These are phyloP conservation scores for Huso huso DNA, from an alignment of 2,797 vertebrate species.

Conservation along the genomic window DNA sequence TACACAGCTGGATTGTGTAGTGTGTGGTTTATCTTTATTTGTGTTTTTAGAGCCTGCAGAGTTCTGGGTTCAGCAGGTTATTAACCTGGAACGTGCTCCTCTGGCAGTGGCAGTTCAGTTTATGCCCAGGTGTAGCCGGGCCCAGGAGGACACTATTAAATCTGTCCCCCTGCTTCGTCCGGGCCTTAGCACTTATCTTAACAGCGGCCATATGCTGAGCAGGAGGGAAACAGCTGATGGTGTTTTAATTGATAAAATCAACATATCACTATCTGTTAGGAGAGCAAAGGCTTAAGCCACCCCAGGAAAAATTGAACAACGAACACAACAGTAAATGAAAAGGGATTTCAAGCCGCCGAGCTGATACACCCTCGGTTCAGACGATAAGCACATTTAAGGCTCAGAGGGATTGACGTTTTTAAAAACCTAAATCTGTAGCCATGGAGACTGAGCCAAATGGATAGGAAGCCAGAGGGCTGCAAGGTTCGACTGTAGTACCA, in stretches of 20 bases:
- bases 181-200: constrained; percentile 63
- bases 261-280: constrained; percentile 54
- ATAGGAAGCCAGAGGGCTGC: neutral
- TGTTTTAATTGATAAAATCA: constrained; percentile 74
- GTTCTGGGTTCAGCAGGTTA: too few relatives aligned
- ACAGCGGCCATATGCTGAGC: constrained; percentile 70
- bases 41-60: too few relatives aligned
- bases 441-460: constrained; percentile 2
- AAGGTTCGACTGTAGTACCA: neutral
- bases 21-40: too few relatives aligned
- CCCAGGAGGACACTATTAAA: constrained; percentile 73
- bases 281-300: constrained; percentile 22
- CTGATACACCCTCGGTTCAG: neutral
- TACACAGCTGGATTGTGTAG: too few relatives aligned
- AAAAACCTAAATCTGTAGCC: constrained; percentile 2
- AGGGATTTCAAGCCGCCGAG: constrained; percentile 1
- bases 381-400: constrained; percentile 5
- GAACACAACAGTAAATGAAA: constrained; percentile 6
- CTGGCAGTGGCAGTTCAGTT: constrained; percentile 42
- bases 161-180: constrained; percentile 50
- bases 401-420: constrained; percentile 1
- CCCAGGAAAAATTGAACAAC: constrained; percentile 21
- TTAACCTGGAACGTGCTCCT: constrained; percentile 2
- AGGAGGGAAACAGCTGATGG: constrained; percentile 72
- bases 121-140: constrained; percentile 62